Evolutionary conservation across 1,140 invertebrate genomes (phyloP).

Genomic region (Cydia splendana): DNA sequence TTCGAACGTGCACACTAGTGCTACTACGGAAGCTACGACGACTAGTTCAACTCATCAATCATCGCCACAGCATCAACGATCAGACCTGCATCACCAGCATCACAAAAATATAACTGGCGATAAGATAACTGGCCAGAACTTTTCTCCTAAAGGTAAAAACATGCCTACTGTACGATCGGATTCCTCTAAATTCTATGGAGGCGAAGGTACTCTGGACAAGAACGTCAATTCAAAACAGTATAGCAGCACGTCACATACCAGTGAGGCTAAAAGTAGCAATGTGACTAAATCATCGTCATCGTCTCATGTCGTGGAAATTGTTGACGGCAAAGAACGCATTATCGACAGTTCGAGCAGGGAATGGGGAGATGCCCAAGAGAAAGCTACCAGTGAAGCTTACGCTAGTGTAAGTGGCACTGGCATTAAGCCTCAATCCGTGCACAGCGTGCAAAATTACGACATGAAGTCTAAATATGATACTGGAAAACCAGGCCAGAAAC

Average conservation of each 20-base stretch:
- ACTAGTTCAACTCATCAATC: slow-evolving; percentile 41
- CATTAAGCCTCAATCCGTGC: slow-evolving; percentile 77
- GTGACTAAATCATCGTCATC: slow-evolving; percentile 80
- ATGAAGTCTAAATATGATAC: slow-evolving; percentile 80
- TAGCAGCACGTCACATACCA: slow-evolving; percentile 66
- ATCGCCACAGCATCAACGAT: slow-evolving; percentile 16
- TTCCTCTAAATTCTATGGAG: slow-evolving; percentile 66
- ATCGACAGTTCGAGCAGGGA: slow-evolving; percentile 80
- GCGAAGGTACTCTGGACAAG: slow-evolving; percentile 64
- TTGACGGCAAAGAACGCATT: slow-evolving; percentile 82
- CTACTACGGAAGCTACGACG: slow-evolving; percentile 43
- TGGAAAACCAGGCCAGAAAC: slow-evolving; percentile 73
- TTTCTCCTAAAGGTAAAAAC: slow-evolving; percentile 53
- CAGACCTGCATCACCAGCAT: neutral
- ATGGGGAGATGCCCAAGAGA: slow-evolving; percentile 75
- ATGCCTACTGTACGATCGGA: slow-evolving; percentile 60
- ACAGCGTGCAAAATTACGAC: slow-evolving; percentile 76
- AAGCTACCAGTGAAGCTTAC: slow-evolving; percentile 76
- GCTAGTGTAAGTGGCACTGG: slow-evolving; percentile 77
- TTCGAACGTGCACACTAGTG: slow-evolving; percentile 47
- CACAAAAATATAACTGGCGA: slow-evolving; percentile 54
- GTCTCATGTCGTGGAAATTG: slow-evolving; percentile 81
- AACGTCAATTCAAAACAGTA: slow-evolving; percentile 65
- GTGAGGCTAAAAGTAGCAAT: slow-evolving; percentile 70
- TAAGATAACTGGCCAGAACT: slow-evolving; percentile 55